Base-by-base conservation (phyloP, 2,113 vertebrate genomes). In the Tympanuchus pallidicinctus region DNA sequence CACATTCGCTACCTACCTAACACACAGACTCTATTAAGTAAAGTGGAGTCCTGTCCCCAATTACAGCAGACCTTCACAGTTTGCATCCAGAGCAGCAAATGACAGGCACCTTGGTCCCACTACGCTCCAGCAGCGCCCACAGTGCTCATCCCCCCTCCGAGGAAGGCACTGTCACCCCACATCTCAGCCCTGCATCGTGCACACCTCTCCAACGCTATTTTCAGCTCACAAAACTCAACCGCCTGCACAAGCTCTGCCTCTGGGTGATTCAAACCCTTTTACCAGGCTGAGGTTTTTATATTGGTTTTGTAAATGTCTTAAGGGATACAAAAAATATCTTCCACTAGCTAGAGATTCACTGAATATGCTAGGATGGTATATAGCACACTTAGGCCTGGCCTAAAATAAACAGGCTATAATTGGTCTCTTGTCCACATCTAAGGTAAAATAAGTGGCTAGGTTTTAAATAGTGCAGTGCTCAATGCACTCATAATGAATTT, bases 1-100 rank as follows among this genome's bases (percentile, higher is more conserved):
- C 8, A 6, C 5, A 0, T 28, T 67, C 0, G 2, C 1, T 36
- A 18, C 3, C 52, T 1, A 0, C 20, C 0, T 0, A 64, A 48
- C 11, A 47, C 19, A 18, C n/a, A n/a, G 36, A 66, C 59, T n/a
- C 1, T 0, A 22, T 17, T 42, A 28, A 27, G 40, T 21, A 43
- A 19, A 59, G 32, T 59, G 56, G 45, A 75, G 45, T 8, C 47
- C 73, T 61, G 47, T 38, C 60, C 50, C 71, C 42, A 50, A 3
- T 5, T 77, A 11, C 15, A 66, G 21, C 72, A 79, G 21, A 42
- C 10, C 57, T 69, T 71, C 47, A 40, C 28, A 10, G 21, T 28
- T 32, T 54, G 72, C 21, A 32, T 3, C 63, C 69, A 52, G 61
- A 0, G 13, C 42, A 34, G 56, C 63, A 66, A 61, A 25, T 0